Conservation (phyloP, 2,888 invertebrate species). For the Nesidiocoris tenuis region DNA sequence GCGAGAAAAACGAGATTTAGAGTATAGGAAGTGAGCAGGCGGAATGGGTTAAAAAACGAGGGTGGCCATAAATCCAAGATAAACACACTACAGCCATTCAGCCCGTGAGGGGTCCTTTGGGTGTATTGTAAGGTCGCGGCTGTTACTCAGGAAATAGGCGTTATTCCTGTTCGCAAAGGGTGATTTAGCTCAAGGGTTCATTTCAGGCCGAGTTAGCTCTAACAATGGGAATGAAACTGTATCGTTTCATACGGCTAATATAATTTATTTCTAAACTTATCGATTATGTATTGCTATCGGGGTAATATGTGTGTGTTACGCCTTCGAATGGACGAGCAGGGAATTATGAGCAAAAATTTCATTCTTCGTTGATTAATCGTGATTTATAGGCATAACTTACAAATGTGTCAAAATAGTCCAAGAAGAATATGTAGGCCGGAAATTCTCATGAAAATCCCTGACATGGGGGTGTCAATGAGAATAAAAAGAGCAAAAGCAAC, state of each 20-base stretch:
- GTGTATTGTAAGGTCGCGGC: constrained; percentile 25
- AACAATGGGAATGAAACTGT: background rate
- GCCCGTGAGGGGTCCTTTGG: constrained; percentile 9
- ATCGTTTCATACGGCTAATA: background rate
- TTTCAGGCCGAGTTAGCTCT: background rate
- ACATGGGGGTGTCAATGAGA: too few species aligned
- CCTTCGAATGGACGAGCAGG: too few species aligned
- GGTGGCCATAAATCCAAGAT: constrained; percentile 23
- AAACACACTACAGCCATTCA: constrained; percentile 31
- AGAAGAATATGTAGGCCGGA: too few species aligned
- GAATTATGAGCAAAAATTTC: too few species aligned
- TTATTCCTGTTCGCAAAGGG: constrained; percentile 24
- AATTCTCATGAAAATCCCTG: too few species aligned
- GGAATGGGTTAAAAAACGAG: constrained; percentile 17
- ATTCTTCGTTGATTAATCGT: too few species aligned
- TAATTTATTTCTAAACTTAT: background rate
- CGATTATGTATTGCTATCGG: too few species aligned
- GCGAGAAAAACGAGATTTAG: constrained; percentile 5
- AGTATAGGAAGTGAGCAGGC: constrained; percentile 33
- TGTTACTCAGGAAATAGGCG: constrained; percentile 21
- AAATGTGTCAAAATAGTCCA: too few species aligned
- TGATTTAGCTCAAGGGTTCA: constrained; percentile 2
- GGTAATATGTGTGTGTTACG: background rate
- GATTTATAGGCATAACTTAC: too few species aligned
- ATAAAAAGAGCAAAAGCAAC: too few species aligned